phyloP scores from a whole-genome alignment of 2,113 vertebrate genomes.

The Aptenodytes forsteri region DNA sequence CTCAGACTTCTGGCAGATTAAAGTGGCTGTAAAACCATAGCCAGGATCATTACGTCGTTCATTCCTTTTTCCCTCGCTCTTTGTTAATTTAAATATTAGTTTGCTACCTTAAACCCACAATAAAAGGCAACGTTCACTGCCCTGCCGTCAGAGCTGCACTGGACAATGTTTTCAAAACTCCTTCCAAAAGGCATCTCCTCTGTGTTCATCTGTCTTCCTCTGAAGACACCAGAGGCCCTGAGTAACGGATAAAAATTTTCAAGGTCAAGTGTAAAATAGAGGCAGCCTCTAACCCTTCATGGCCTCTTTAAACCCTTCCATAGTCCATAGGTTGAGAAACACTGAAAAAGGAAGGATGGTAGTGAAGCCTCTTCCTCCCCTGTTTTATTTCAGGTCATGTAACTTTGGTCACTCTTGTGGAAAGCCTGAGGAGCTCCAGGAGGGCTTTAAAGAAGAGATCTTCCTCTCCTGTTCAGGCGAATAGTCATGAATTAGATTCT shows the following conservation, averaged over 20 bases:
- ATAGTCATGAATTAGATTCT: slow-evolving; percentile 7
- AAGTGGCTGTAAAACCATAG: background rate
- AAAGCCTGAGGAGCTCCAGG: slow-evolving; percentile 31
- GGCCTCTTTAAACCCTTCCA: background rate
- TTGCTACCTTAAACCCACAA: background rate
- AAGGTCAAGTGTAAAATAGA: slow-evolving; percentile 43
- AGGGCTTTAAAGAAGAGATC: slow-evolving; percentile 31
- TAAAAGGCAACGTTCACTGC: background rate
- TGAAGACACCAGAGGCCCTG: background rate
- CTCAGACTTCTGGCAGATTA: background rate
- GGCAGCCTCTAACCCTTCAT: background rate
- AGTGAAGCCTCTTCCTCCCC: background rate
- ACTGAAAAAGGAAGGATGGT: background rate
- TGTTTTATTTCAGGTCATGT: slow-evolving; percentile 48
- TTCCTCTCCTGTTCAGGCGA: slow-evolving; percentile 34
- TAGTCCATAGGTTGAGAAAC: background rate
- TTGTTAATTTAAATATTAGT: background rate
- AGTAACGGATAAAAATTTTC: background rate
- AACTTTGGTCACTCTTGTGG: slow-evolving; percentile 34
- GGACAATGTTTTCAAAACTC: background rate
- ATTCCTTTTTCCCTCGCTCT: background rate
- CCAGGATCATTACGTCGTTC: rapidly evolving
- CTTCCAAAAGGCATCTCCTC: background rate
- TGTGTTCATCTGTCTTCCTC: background rate
- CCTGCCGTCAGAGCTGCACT: background rate